Evolutionary conservation across 2,113 vertebrate species (phyloP), one percentile per base, ranked within the genome.

Genomic region (Aepyceros melampus): DNA sequence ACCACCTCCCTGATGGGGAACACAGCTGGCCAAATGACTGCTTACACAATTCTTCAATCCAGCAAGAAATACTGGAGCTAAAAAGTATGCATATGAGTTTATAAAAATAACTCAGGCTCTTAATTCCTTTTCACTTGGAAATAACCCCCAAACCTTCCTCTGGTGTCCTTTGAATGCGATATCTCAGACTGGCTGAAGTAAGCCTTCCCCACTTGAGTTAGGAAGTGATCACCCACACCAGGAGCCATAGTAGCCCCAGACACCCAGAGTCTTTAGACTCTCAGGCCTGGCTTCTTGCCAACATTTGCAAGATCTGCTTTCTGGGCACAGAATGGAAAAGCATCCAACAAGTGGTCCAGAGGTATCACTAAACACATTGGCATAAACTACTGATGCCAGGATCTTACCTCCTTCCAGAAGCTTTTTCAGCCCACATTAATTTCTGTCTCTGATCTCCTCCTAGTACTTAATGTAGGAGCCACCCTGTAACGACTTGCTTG

Each of bases 21-120:
- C 16, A 40, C 47, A 45, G 47, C 64, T 94, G 51, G 79, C 64
- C n/a, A 53, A 49, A 71, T 23, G 76, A 53, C 67, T 64, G 21
- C 90, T 95, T 67, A 47, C 5, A 82, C 15, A 64, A 55, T 81
- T 91, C 82, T 94, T 97, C 76, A 83, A 95, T 51, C 76, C 86
- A 91, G 60, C 56, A 94, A 55, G 43, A 91, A 88, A 89, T 56
- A 56, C 10, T 17, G 64, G 31, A 94, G 31, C 56, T 82, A 58
- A 84, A 71, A 95, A 55, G 6, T 56, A 76, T 55, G 16, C 47
- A 19, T 49, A 49, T 40, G 81, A 64, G 29, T 62, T 91, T 60
- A 51, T 84, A 31, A 87, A 93, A 95, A 81, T 36, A 86, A 78
- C 67, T 51, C 21, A 9, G 12, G 45, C 31, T 85, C 27, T 40